Evolutionary conservation across 2,797 vertebrate species (phyloP).

Genomic region (Crax fasciolata): DNA sequence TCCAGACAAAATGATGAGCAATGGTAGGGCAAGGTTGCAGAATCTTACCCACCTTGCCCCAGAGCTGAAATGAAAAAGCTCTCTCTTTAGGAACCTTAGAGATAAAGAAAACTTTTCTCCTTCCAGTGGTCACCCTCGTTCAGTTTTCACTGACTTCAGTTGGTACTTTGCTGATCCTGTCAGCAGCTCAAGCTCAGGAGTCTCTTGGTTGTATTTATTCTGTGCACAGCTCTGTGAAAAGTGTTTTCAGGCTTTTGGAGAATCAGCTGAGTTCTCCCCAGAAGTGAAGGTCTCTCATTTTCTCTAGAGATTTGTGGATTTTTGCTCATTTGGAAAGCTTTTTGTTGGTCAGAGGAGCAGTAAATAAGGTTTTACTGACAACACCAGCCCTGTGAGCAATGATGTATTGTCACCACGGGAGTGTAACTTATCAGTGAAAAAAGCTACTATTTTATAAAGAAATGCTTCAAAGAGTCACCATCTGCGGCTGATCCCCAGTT

Average conservation of each 20-base stretch:
- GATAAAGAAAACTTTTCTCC: not conserved
- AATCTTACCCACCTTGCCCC: not conserved
- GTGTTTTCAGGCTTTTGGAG: not conserved
- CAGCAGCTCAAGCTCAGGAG: not conserved
- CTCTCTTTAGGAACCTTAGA: not conserved
- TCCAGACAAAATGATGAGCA: not conserved
- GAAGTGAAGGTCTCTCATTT: not conserved
- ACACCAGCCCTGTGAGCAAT: not conserved
- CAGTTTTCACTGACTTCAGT: not conserved
- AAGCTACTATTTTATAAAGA: slow-evolving; percentile 22
- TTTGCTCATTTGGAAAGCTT: slow-evolving; percentile 44
- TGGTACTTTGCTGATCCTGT: not conserved
- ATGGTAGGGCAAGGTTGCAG: not conserved
- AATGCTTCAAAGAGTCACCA: not conserved
- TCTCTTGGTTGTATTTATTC: not conserved
- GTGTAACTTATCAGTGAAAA: not conserved
- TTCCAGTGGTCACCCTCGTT: not conserved
- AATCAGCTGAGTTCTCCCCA: not conserved
- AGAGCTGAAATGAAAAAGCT: not conserved
- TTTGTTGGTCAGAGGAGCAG: slow-evolving; percentile 31
- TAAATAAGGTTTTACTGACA: slow-evolving; percentile 59
- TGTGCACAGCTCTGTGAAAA: not conserved
- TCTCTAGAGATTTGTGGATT: not conserved
- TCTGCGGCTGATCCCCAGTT: not conserved
- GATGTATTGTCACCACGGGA: slow-evolving; percentile 21